These are phyloP conservation scores for Chromobotia macracanthus DNA, from an alignment of 2,797 vertebrate species.

Conservation along the genomic window DNA sequence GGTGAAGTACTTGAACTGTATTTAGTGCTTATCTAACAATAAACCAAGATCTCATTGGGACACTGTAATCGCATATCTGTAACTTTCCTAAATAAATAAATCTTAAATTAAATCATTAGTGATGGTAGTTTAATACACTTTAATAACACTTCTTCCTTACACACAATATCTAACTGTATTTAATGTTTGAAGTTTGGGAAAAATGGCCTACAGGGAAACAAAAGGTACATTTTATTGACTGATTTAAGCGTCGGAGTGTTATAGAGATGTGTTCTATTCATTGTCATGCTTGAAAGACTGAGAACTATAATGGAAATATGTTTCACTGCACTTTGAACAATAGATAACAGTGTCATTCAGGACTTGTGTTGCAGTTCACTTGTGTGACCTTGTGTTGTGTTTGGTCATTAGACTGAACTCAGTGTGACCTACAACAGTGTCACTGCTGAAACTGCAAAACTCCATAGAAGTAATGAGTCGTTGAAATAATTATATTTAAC, in stretches of 20 bases:
- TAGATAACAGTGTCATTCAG: conserved; percentile 10
- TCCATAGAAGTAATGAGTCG: neutral
- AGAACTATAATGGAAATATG: conserved; percentile 43
- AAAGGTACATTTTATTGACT: neutral
- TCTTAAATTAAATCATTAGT: too few species aligned
- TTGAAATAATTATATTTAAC: neutral
- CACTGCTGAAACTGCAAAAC: neutral
- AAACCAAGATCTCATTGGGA: neutral
- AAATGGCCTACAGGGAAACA: neutral
- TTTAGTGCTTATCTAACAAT: neutral
- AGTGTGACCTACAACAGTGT: neutral
- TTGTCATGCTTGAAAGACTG: conserved; percentile 37
- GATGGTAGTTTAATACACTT: too few species aligned
- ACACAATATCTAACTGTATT: neutral
- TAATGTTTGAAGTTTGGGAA: neutral
- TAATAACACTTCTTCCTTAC: too few species aligned
- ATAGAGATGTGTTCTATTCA: conserved; percentile 29
- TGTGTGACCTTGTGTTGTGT: neutral
- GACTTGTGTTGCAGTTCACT: neutral
- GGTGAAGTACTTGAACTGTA: conserved; percentile 10
- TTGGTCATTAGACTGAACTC: neutral
- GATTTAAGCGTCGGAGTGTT: conserved; percentile 16
- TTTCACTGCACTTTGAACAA: conserved; percentile 47
- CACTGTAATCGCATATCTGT: too few species aligned
- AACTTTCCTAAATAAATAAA: too few species aligned